Evolutionary conservation across 1,140 invertebrate genomes (phyloP).

Genomic region (Ceratoteleas bidentatus): DNA sequence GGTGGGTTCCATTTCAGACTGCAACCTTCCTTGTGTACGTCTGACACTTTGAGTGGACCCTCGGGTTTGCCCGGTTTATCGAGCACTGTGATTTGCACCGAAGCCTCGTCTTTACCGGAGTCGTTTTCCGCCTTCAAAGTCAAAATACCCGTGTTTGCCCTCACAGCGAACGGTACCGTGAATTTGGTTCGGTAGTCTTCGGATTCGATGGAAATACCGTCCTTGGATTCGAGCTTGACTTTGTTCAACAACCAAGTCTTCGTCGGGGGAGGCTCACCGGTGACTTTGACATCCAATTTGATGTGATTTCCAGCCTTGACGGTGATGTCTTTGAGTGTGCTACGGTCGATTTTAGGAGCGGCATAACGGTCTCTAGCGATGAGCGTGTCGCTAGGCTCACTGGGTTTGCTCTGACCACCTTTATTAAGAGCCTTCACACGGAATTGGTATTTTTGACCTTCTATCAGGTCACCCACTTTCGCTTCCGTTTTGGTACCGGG

Average conservation of each 20-base stretch:
- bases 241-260: constrained; percentile 94
- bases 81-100: constrained; percentile 92
- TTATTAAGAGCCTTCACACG: constrained; percentile 97
- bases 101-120: constrained; percentile 94
- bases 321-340: constrained; percentile 91
- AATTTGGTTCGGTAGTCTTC: constrained; percentile 94
- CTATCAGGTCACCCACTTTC: constrained; percentile 93
- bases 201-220: constrained; percentile 89
- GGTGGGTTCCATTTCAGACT: constrained; percentile 97
- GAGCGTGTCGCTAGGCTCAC: constrained; percentile 90
- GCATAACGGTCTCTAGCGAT: constrained; percentile 93
- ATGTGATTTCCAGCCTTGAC: constrained; percentile 93
- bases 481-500: constrained; percentile 91
- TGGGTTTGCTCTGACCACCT: constrained; percentile 95
- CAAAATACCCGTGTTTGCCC: constrained; percentile 92
- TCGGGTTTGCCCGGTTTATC: constrained; percentile 95
- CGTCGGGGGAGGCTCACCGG: constrained; percentile 92
- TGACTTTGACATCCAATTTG: constrained; percentile 92
- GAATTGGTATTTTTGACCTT: constrained; percentile 98
- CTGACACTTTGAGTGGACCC: constrained; percentile 94
- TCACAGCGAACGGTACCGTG: constrained; percentile 86
- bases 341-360: constrained; percentile 95
- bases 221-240: constrained; percentile 83
- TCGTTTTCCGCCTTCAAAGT: constrained; percentile 94
- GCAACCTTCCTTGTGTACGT: constrained; percentile 96